Conservation (phyloP, 64 coral and sea anemone genomes). For the Cladopsammia gracilis region DNA sequence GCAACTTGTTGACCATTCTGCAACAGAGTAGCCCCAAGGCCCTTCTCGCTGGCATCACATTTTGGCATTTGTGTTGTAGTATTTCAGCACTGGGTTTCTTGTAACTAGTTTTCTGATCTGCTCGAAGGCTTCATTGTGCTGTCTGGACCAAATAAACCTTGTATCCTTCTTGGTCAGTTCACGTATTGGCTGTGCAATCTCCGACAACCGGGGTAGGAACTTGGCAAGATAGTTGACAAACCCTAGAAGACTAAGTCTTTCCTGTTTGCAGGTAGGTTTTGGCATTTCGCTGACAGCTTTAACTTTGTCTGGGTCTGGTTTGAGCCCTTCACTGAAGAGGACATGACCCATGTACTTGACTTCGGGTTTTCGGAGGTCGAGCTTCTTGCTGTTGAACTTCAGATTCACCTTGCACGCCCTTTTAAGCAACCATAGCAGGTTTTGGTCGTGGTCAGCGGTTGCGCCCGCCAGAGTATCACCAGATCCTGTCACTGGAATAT, state of each 20-base stretch:
- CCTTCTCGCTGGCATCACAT: conserved; percentile 58
- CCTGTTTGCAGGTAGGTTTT: conserved; percentile 60
- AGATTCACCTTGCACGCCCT: conserved; percentile 63
- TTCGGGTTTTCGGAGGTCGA: conserved; percentile 56
- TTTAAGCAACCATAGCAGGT: conserved; percentile 31
- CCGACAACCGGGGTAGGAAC: conserved; percentile 65
- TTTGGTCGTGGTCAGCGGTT: conserved; percentile 48
- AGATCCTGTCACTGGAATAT: conserved; percentile 42
- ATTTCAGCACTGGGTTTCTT: conserved; percentile 54
- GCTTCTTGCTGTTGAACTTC: conserved; percentile 76
- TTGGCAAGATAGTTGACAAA: conserved; percentile 63
- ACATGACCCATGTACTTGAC: conserved; percentile 70
- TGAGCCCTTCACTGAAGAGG: conserved; percentile 41
- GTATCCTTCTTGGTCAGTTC: conserved; percentile 47
- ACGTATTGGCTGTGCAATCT: conserved; percentile 49
- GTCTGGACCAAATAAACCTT: conserved; percentile 48
- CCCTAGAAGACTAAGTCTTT: conserved; percentile 60
- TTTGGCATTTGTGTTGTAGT: conserved; percentile 62
- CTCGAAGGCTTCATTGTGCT: conserved; percentile 62
- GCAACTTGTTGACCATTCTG: conserved; percentile 61
- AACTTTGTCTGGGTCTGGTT: conserved; percentile 65
- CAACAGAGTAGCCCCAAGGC: conserved; percentile 32
- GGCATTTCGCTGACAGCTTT: conserved; percentile 59
- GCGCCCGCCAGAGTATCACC: conserved; percentile 62
- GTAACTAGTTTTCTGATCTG: conserved; percentile 55